Base-by-base conservation (phyloP, 2,888 invertebrate genomes). In the Phyllotreta cruciferae region DNA sequence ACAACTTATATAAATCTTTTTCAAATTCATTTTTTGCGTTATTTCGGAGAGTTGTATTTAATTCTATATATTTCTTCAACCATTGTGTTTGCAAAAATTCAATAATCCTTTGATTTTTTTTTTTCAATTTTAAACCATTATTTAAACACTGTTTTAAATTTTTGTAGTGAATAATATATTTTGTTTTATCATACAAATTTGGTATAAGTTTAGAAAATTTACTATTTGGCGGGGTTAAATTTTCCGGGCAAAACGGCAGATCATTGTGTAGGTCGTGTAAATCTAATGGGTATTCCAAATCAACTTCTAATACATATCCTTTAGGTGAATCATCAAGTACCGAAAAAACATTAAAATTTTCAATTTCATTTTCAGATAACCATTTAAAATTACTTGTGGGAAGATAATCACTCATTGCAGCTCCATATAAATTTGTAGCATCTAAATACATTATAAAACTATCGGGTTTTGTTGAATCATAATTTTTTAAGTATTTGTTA, bases 91-190 rank as follows among this genome's bases (percentile, higher is more conserved):
- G 41, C 4, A 4, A 24, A 10, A 24, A 24, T 24, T 24, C 24
- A 36, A 45, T n/a, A 3, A 50, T 50, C 35, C 50, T 10, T 7
- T 24, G 24, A 50, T 50, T 50, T 24, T 14, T n/a, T n/a, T n/a
- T 10, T 55, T 14, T 34, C n/a, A 35, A 11, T 55, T 8, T 55
- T 42, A 9, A 5, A 4, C 41, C 55, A 55, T 55, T 3, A 9
- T 54, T 44, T 44, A 54, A 37, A 45, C 54, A 60, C 14, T 53
- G 60, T 24, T 60, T 39, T 9, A 60, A 41, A 35, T 53, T 77
- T 37, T 47, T 4, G 14, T 52, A 76, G 66, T 80, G 77, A n/a
- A 78, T 69, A 5, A 78, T 68, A 66, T 80, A 79, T 35, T 68
- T 68, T n/a, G 54, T 35, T 56, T 77, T 78, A 36, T 67, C 39